These are phyloP conservation scores for Trichogramma evanescens DNA, from an alignment of 2,888 invertebrate species.

Conservation along the genomic window DNA sequence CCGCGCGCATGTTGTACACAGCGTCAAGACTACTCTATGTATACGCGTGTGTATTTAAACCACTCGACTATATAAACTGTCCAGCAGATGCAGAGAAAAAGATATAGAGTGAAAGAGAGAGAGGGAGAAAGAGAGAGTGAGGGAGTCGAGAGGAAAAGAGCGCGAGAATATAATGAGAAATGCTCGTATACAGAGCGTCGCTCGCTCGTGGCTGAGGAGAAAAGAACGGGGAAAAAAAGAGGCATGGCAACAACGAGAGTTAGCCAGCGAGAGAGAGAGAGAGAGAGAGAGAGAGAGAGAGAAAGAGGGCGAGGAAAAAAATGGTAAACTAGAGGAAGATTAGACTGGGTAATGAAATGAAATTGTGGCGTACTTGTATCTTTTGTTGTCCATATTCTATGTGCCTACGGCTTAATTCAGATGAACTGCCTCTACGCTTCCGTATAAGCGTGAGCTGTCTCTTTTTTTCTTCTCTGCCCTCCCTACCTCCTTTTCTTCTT, in stretches of 20 bases:
- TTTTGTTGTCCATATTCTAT: not conserved
- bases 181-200: conserved; percentile 5
- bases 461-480: not conserved
- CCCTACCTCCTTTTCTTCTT: not conserved
- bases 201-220: conserved; percentile 3
- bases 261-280: not conserved
- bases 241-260: not conserved
- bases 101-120: too few relatives aligned
- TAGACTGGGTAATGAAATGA: conserved; percentile 12
- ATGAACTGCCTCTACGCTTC: too few relatives aligned
- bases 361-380: conserved; percentile 1
- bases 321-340: not conserved
- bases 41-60: not conserved
- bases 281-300: not conserved
- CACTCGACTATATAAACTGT: not conserved
- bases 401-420: not conserved
- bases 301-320: not conserved
- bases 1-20: too few relatives aligned
- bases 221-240: not conserved
- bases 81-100: too few relatives aligned
- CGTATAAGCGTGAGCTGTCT: not conserved
- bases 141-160: conserved; percentile 10
- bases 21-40: too few relatives aligned
- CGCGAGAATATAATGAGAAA: not conserved
- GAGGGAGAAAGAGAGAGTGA: not conserved